These are phyloP conservation scores for Leucoraja ocellata DNA, from an alignment of 2,797 vertebrate species.

Conservation along the genomic window DNA sequence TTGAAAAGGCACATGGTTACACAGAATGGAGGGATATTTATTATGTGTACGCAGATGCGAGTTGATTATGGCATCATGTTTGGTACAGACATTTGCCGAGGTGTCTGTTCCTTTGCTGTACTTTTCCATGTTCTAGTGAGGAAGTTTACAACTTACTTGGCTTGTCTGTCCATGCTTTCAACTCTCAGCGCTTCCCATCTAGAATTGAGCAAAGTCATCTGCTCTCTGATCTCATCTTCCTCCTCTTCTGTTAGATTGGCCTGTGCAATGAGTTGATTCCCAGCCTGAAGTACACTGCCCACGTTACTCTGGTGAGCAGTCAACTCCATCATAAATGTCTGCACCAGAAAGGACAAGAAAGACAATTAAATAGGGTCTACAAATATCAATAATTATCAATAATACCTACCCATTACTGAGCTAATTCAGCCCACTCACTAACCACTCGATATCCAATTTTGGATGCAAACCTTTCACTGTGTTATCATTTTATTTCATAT, in stretches of 20 bases:
- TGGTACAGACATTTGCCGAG: background rate
- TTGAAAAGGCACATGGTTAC: too few relatives aligned
- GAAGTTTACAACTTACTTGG: conserved; percentile 63
- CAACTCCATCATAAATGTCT: conserved; percentile 96
- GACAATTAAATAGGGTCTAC: background rate
- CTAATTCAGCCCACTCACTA: background rate
- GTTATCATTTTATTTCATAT: background rate
- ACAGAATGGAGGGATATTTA: too few relatives aligned
- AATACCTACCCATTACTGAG: too few relatives aligned
- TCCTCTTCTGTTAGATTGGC: conserved; percentile 84
- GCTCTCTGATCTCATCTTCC: conserved; percentile 90
- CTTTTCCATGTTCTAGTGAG: background rate
- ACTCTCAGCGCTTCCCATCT: conserved; percentile 89
- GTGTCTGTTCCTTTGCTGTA: too few relatives aligned
- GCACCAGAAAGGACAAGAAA: conserved; percentile 20
- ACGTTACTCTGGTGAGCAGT: conserved; percentile 95
- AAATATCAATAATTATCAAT: background rate
- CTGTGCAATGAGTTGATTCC: conserved; percentile 87
- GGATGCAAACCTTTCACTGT: background rate
- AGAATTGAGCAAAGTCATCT: conserved; percentile 89
- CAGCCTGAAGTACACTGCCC: conserved; percentile 86
- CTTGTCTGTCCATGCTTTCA: conserved; percentile 91
- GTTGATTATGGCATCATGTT: too few relatives aligned
- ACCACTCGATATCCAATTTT: background rate
- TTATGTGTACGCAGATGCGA: too few relatives aligned